Evolutionary conservation across 2,113 vertebrate genomes (phyloP).

Genomic region (Ptyas mucosa): DNA sequence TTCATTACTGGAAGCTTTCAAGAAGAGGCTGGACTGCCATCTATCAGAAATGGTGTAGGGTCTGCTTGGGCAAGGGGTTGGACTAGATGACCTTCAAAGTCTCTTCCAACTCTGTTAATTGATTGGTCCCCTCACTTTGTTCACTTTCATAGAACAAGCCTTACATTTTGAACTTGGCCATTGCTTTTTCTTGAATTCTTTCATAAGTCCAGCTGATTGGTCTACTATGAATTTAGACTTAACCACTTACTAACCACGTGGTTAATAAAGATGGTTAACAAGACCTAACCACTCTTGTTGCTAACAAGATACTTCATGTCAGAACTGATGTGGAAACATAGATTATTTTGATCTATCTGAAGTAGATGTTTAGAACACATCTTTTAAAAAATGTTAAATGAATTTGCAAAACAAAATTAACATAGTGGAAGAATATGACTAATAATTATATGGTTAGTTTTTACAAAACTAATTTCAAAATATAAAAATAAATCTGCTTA

Average conservation of each 20-base stretch:
- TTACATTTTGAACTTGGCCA: background rate
- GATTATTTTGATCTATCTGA: background rate
- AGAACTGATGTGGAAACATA: background rate
- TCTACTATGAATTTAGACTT: background rate
- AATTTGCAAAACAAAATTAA: background rate
- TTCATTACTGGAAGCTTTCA: too few species aligned
- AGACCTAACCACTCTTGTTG: background rate
- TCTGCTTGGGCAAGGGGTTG: too few species aligned
- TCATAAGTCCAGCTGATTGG: background rate
- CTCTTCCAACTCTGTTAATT: too few species aligned
- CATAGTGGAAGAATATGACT: background rate
- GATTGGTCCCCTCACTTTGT: too few species aligned
- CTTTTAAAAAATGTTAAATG: background rate
- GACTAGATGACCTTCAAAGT: too few species aligned
- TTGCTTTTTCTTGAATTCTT: background rate
- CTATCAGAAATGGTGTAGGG: too few species aligned
- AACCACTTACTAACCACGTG: background rate
- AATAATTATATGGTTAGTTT: background rate
- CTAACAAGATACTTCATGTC: background rate
- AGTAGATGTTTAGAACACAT: background rate
- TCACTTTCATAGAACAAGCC: too few species aligned
- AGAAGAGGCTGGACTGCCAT: too few species aligned
- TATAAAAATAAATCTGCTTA: background rate
- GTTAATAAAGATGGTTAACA: too few species aligned
- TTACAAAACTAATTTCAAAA: too few species aligned